Base-by-base conservation (phyloP, 2,888 invertebrate genomes). In the Drosophila greeni region DNA sequence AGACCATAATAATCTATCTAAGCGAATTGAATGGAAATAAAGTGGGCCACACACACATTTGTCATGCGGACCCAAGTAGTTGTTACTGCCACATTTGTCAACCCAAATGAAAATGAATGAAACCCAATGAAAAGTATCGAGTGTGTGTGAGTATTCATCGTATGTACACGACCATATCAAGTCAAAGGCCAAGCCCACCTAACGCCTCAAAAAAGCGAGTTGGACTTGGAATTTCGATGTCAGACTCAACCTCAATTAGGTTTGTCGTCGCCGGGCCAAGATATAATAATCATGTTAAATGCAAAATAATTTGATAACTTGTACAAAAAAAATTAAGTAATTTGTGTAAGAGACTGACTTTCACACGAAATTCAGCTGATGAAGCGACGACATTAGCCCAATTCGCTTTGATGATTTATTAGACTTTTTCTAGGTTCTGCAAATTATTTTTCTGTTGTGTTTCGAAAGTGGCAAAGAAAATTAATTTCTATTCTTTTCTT, bases 51-150 rank as follows among this genome's bases (percentile, higher is more conserved):
- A 78, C 70, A 57, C 45, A 70, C 24, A 52, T 51, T 52, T 26
- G 45, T 42, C 42, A 54, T 23, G 39, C n/a, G 18, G 51, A 33
- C 45, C 23, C 49, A 37, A 33, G 23, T 20, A 60, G 54, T 57
- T 69, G 61, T 45, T 57, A 59, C 64, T 73, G 84, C 66, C 82
- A 76, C 82, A 84, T 84, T 84, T 79, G 85, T 84, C 78, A 79
- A 84, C 82, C 74, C 72, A 76, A 84, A 80, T 81, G 80, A 82
- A 79, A 84, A 84, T 76, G 71, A 82, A 70, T 74, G 60, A 66
- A 82, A 84, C 72, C 61, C 77, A 71, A 59, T 82, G 76, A 66
- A 71, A 67, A 60, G 58, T 43, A 59, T 45, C 43, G 51, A 59
- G 33, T 62, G 66, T 66, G 70, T 60, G 70, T 60, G 70, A 70